These are phyloP conservation scores for Bucco capensis DNA, from an alignment of 2,113 vertebrate genomes.

Conservation along the genomic window DNA sequence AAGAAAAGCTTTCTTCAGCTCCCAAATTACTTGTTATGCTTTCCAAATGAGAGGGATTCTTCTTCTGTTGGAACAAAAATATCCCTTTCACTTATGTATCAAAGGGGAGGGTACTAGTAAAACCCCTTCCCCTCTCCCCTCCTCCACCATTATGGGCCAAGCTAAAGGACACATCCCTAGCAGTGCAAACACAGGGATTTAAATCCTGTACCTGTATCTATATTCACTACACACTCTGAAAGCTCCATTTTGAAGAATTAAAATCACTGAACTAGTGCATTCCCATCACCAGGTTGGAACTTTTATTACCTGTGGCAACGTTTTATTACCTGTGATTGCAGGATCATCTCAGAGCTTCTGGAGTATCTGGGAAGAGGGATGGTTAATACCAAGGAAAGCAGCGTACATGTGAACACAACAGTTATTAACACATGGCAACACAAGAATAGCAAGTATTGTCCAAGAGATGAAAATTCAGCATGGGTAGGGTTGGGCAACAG, in stretches of 20 bases:
- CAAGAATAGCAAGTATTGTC: neutral
- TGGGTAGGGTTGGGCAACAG: accelerated
- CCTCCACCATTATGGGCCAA: neutral
- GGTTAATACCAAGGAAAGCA: neutral
- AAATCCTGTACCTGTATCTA: neutral
- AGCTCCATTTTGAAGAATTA: neutral
- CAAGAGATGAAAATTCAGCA: neutral
- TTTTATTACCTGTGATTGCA: neutral
- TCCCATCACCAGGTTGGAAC: neutral
- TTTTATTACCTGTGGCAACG: neutral
- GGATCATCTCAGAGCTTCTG: neutral
- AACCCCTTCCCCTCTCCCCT: neutral
- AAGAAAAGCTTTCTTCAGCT: conserved; percentile 2
- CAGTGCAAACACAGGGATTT: neutral
- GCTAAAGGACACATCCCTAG: neutral
- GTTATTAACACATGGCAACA: neutral
- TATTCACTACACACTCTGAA: neutral
- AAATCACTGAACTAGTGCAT: neutral
- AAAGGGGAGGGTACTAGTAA: neutral
- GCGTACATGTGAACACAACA: neutral
- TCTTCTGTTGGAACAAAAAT: neutral
- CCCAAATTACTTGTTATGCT: conserved; percentile 3
- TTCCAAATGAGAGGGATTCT: neutral
- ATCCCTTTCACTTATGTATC: neutral
- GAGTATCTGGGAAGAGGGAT: neutral